A percentile compares a stretch with the other conserved stretches of the same genome.
phyloP scores from a whole-genome alignment of 1,140 invertebrate species.

The Pogonomyrmex californicus region DNA sequence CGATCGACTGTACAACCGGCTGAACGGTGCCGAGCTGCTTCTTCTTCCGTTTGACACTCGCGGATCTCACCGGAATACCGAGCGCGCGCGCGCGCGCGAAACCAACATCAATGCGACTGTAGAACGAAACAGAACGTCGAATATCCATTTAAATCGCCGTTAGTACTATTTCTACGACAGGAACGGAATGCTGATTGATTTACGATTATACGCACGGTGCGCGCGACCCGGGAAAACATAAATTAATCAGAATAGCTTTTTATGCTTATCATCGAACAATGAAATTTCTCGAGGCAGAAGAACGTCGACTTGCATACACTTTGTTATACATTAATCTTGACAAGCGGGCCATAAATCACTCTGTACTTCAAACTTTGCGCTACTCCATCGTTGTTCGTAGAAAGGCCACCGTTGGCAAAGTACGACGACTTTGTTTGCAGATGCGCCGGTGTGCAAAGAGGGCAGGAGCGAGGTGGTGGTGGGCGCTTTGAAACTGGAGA shows the following conservation, averaged over 20 bases:
- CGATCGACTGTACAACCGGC: slow-evolving; percentile 63
- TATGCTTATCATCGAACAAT: slow-evolving; percentile 61
- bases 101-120: neutral
- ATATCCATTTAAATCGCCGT: slow-evolving; percentile 49
- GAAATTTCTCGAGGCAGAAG: slow-evolving; percentile 50
- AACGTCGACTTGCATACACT: slow-evolving; percentile 45
- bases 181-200: slow-evolving; percentile 58
- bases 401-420: slow-evolving; percentile 23
- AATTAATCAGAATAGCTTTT: slow-evolving; percentile 63
- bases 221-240: slow-evolving; percentile 27
- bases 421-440: slow-evolving; percentile 86
- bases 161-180: slow-evolving; percentile 43
- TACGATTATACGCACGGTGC: slow-evolving; percentile 27
- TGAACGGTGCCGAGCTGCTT: slow-evolving; percentile 65
- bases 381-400: slow-evolving; percentile 44
- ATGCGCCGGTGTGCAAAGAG: slow-evolving; percentile 93
- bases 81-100: slow-evolving; percentile 8
- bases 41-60: slow-evolving; percentile 71
- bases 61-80: slow-evolving; percentile 60
- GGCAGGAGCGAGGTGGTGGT: slow-evolving; percentile 91
- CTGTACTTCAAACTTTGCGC: slow-evolving; percentile 52
- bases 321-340: slow-evolving; percentile 64
- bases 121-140: slow-evolving; percentile 26
- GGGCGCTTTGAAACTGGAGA: slow-evolving; percentile 95
- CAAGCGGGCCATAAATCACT: slow-evolving; percentile 52